Evolutionary conservation across 2,797 vertebrate genomes (phyloP).

Genomic region (Pantherophis vulpinus): DNA sequence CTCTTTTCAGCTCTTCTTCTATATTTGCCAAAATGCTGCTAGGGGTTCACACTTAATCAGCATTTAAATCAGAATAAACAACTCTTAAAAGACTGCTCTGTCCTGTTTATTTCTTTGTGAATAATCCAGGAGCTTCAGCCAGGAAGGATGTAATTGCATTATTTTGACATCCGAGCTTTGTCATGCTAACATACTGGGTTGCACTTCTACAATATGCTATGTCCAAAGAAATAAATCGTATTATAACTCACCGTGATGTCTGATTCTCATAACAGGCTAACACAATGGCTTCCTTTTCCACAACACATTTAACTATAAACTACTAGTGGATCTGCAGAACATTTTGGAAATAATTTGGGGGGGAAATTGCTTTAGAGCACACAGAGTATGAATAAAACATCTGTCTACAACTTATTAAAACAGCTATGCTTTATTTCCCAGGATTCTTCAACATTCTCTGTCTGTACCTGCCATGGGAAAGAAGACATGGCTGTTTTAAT

Average conservation of each 20-base stretch:
- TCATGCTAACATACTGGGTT: not conserved
- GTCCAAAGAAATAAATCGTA: not conserved
- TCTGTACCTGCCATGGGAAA: not conserved
- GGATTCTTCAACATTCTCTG: not conserved
- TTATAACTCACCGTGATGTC: not conserved
- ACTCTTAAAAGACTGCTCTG: not conserved
- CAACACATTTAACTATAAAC: not conserved
- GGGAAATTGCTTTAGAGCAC: not conserved
- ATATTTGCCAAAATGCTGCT: not conserved
- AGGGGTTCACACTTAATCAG: not conserved
- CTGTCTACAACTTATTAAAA: not conserved
- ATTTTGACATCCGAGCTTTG: not conserved
- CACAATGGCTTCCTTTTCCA: not conserved
- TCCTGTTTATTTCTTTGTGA: not conserved
- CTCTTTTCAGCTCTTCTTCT: not conserved
- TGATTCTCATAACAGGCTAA: not conserved
- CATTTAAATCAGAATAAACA: not conserved
- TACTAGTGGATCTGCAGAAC: not conserved
- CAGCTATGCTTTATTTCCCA: not conserved
- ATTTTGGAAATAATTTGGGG: not conserved
- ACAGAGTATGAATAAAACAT: not conserved
- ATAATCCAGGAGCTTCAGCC: not conserved
- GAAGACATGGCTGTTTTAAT: not conserved
- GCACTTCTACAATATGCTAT: not conserved
- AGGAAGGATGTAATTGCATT: not conserved